Percentiles rank a stretch among this genome's conserved stretches.
phyloP scores from a whole-genome alignment of 2,113 vertebrate genomes.

The Miniopterus natalensis region DNA sequence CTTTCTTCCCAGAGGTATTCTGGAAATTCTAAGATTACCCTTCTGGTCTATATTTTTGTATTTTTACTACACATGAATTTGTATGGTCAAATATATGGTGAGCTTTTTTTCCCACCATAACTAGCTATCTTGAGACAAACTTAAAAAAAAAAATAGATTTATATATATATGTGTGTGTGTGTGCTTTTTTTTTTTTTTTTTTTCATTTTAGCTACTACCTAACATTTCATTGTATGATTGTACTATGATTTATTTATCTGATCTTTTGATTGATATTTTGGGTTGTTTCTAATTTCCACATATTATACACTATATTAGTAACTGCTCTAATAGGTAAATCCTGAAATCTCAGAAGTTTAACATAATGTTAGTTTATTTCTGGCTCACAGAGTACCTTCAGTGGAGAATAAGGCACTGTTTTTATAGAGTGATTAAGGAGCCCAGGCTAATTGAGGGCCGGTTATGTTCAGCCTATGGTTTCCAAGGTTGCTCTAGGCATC shows the following conservation, averaged over 20 bases:
- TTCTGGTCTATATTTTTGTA: slow-evolving; percentile 19
- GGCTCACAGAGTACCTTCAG: background rate
- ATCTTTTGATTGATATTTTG: background rate
- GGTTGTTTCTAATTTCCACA: slow-evolving; percentile 18
- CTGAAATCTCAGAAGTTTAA: slow-evolving; percentile 21
- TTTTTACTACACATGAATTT: slow-evolving; percentile 28
- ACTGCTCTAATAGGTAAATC: background rate
- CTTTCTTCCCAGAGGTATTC: background rate
- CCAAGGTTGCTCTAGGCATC: background rate
- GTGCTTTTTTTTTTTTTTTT: background rate
- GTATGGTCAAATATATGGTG: background rate
- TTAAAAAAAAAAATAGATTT: background rate
- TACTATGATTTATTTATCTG: too few relatives aligned
- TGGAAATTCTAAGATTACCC: slow-evolving; percentile 2
- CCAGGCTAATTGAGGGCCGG: background rate
- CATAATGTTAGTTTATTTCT: slow-evolving; percentile 29
- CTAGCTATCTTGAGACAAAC: background rate
- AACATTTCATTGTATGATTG: background rate
- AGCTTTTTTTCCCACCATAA: background rate
- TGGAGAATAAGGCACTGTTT: background rate
- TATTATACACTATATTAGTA: background rate
- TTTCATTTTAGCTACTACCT: background rate
- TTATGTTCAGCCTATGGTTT: background rate
- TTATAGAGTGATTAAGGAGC: background rate
- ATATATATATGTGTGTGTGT: too few relatives aligned